Conservation (phyloP, 1,140 invertebrate species). For the Hestina assimilis region DNA sequence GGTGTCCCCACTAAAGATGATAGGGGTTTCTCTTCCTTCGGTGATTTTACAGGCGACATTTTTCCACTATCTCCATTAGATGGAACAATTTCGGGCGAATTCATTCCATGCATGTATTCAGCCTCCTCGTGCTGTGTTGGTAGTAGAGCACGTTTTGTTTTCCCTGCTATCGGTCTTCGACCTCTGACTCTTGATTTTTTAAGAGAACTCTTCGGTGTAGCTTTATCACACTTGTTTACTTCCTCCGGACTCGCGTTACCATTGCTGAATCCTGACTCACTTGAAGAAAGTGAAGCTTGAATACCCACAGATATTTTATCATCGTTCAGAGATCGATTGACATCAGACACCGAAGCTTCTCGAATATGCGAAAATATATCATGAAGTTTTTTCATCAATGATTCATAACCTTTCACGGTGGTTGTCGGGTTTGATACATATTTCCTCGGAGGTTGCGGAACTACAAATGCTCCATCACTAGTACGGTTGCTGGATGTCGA, state of each 20-base stretch:
- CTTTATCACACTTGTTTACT: constrained; percentile 65
- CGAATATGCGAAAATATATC: constrained; percentile 68
- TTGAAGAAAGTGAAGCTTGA: constrained; percentile 50
- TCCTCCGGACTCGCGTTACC: constrained; percentile 69
- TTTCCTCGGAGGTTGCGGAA: constrained; percentile 69
- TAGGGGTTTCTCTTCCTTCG: constrained; percentile 62
- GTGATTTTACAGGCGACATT: constrained; percentile 46
- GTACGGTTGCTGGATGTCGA: constrained; percentile 70
- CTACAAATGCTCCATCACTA: constrained; percentile 70
- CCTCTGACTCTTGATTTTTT: constrained; percentile 68
- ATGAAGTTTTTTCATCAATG: constrained; percentile 66
- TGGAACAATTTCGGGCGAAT: constrained; percentile 76
- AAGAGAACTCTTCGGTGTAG: constrained; percentile 73
- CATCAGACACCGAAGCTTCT: constrained; percentile 50
- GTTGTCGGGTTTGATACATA: constrained; percentile 56
- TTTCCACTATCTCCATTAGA: constrained; percentile 62
- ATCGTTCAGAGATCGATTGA: constrained; percentile 48
- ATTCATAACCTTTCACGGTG: constrained; percentile 68
- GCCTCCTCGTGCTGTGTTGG: constrained; percentile 68
- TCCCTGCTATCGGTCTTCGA: constrained; percentile 59
- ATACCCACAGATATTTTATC: constrained; percentile 64
- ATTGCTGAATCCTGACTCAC: constrained; percentile 49
- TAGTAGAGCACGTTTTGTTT: constrained; percentile 67
- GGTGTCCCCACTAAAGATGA: constrained; percentile 55
- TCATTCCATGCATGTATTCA: constrained; percentile 64